phyloP scores from a whole-genome alignment of 2,113 vertebrate genomes.

The Gallinago jamesoni region DNA sequence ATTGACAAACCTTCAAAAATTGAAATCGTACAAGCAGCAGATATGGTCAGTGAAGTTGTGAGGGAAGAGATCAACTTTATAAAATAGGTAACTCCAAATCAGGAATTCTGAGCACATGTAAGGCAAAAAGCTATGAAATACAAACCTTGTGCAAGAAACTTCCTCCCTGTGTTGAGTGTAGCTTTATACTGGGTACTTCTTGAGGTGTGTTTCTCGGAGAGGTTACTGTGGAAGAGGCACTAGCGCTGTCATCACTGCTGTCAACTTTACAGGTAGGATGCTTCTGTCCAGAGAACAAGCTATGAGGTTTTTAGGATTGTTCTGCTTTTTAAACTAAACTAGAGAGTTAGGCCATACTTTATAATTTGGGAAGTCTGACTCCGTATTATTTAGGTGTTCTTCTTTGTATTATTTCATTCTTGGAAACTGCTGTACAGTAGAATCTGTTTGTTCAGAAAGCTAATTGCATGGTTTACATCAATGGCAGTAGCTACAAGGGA shows the following conservation, averaged over 20 bases:
- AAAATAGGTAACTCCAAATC: not conserved
- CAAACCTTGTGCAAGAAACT: not conserved
- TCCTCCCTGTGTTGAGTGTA: not conserved
- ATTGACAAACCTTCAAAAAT: not conserved
- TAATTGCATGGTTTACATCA: not conserved
- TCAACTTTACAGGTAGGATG: not conserved
- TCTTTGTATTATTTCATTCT: not conserved
- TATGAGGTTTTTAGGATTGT: not conserved
- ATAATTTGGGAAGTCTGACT: not conserved
- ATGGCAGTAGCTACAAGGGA: not conserved
- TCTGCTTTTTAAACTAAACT: not conserved
- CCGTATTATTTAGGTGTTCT: not conserved
- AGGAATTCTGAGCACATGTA: not conserved
- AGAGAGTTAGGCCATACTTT: not conserved
- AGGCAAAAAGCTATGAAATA: not conserved
- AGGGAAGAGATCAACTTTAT: not conserved
- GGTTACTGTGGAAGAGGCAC: not conserved
- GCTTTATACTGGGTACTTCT: not conserved
- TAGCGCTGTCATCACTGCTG: not conserved
- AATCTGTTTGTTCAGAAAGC: not conserved
- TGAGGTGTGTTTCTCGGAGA: not conserved
- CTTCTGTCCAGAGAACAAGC: not conserved
- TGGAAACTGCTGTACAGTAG: not conserved
- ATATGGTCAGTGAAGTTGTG: not conserved
- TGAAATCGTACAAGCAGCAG: not conserved